A percentile compares a stretch with the other conserved stretches of the same genome.
Conservation (phyloP, 2,888 invertebrate genomes). For the Thysanoteuthis rhombus region DNA sequence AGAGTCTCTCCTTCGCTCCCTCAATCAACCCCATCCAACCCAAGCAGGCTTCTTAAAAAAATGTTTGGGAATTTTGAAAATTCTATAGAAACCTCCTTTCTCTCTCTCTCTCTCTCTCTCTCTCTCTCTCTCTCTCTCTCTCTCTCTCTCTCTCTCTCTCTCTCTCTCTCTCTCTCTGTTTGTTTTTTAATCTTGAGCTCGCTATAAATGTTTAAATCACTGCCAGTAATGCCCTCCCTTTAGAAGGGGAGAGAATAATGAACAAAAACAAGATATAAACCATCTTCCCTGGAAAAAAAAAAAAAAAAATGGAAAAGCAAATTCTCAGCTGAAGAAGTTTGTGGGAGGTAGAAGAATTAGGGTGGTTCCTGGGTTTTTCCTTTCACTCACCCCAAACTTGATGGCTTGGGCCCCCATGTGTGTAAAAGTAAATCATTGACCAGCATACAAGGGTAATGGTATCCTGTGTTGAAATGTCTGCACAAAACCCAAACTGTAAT, state of each 20-base stretch:
- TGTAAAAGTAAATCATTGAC: slow-evolving; percentile 21
- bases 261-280: not conserved
- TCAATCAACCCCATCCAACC: not conserved
- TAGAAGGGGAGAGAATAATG: not conserved
- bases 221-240: not conserved
- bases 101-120: too few species aligned
- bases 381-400: not conserved
- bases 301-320: not conserved
- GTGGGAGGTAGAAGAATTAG: not conserved
- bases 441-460: slow-evolving; percentile 19
- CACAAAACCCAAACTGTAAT: not conserved
- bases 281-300: not conserved
- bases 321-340: not conserved
- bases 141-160: slow-evolving; percentile 12
- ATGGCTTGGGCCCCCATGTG: slow-evolving; percentile 19
- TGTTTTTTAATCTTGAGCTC: not conserved
- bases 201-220: not conserved
- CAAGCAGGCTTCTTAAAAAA: not conserved
- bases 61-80: slow-evolving; percentile 13
- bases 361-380: not conserved
- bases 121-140: too few species aligned
- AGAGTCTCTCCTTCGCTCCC: not conserved
- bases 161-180: not conserved
- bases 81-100: not conserved
- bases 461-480: slow-evolving; percentile 27